Base-by-base conservation (phyloP, 2,797 vertebrate species). In the Enteromius treurensis region DNA sequence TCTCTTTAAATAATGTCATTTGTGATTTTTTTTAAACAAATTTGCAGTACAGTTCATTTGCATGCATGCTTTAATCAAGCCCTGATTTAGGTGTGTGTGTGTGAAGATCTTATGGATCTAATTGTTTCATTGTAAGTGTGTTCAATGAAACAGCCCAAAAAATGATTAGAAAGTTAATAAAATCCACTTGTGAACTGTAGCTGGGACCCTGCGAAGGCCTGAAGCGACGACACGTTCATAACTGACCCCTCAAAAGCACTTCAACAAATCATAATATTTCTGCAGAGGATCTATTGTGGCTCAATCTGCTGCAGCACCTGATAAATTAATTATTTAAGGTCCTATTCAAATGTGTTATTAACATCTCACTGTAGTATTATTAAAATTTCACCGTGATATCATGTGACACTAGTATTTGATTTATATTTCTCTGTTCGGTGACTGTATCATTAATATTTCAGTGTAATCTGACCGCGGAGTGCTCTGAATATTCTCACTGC, bases 301-400 rank as follows among this genome's bases (percentile, higher is more conserved):
- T 47, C 49, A 62, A 23, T 60, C 53, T 58, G 34, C 74, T 77
- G 40, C 53, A 26, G 32, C 53, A 81, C 79, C 79, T 81, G 79
- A 71, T 81, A 37, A 62, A 81, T 81, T 23, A 62, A 81, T 81
- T 45, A 81, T 81, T 81, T 5, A 81, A 47, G 68, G 4, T 15
- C 4, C 76, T 19, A 47, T 77, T 77, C 76, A 64, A 62, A 77
- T 42, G 26, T 47, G 55, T 81, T 77, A 77, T 77, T 81, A 81
- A 81, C 53, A 49, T 73, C 79, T 73, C 69, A 71, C 53, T 71
- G 53, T 62, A 73, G 79, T 49, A 62, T 81, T 81, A 81, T 81
- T 73, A 62, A 81, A 62, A 73, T 81, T 58, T 70, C 79, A 69
- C 67, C 7, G n/a, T 45, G 34, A 58, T 42, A 42, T 70, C 79